These are phyloP conservation scores for Zeuzera pyrina DNA, from an alignment of 2,888 invertebrate genomes.

Conservation along the genomic window DNA sequence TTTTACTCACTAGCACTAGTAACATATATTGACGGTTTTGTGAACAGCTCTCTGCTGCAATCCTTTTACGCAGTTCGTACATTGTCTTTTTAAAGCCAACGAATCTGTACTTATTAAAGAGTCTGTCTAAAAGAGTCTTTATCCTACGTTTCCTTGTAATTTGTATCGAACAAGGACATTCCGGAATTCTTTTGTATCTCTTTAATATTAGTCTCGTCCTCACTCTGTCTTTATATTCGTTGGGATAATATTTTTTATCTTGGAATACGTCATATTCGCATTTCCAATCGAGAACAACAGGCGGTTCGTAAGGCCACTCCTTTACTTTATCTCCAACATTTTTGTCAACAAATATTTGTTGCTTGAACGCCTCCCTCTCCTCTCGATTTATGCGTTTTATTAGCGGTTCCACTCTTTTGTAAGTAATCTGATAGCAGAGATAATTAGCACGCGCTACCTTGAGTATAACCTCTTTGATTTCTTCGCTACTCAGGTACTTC, in stretches of 20 bases:
- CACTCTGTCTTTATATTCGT: no score
- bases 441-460: conserved; percentile 33
- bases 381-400: conserved; percentile 27
- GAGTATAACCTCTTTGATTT: conserved; percentile 32
- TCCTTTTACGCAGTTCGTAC: conserved; percentile 30
- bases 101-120: conserved; percentile 44
- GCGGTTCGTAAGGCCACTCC: conserved; percentile 29
- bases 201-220: not conserved
- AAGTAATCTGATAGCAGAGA: conserved; percentile 29
- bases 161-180: not conserved
- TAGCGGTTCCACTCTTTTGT: conserved; percentile 34
- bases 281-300: conserved; percentile 12
- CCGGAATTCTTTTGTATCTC: not conserved
- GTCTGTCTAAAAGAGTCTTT: conserved; percentile 29
- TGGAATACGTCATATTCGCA: no score
- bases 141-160: not conserved
- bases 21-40: conserved; percentile 43
- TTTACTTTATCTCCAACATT: conserved; percentile 21
- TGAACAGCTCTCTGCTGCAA: conserved; percentile 27
- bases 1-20: conserved; percentile 49
- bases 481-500: conserved; percentile 23
- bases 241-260: no score
- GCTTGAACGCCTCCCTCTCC: conserved; percentile 29
- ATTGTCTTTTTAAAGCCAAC: conserved; percentile 35
- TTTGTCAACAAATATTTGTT: conserved; percentile 35